Conservation (phyloP, 2,888 invertebrate species). For the Cenopis cana region DNA sequence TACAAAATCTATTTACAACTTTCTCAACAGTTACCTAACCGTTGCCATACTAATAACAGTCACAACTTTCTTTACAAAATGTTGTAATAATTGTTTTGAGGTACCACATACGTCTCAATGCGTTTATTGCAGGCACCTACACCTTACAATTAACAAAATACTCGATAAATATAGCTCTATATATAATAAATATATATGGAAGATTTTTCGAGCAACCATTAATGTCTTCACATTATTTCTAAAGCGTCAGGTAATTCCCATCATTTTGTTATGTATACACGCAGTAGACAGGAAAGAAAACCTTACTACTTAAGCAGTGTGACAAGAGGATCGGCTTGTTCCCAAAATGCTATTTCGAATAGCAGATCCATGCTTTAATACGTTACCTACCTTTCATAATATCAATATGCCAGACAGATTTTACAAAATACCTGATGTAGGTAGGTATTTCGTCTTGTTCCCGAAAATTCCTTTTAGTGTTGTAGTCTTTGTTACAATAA, state of each 20-base stretch:
- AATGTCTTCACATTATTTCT: conserved; percentile 37
- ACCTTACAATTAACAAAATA: conserved; percentile 30
- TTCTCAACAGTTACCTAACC: conserved; percentile 45
- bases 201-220: conserved; percentile 44
- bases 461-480: no score
- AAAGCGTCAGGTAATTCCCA: conserved; percentile 22
- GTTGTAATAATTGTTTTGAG: neutral
- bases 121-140: conserved; percentile 9
- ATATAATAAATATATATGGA: conserved; percentile 42
- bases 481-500: no score
- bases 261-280: neutral
- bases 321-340: neutral
- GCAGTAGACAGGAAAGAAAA: neutral
- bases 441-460: no score
- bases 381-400: neutral
- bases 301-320: no score
- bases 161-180: conserved; percentile 38
- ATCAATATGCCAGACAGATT: neutral
- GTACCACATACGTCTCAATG: conserved; percentile 4
- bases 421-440: neutral
- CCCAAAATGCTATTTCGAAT: neutral
- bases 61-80: conserved; percentile 25
- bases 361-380: neutral
- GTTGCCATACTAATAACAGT: conserved; percentile 5
- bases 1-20: conserved; percentile 60